Conservation (phyloP, 2,113 vertebrate species). For the Paradoxurus hermaphroditus region DNA sequence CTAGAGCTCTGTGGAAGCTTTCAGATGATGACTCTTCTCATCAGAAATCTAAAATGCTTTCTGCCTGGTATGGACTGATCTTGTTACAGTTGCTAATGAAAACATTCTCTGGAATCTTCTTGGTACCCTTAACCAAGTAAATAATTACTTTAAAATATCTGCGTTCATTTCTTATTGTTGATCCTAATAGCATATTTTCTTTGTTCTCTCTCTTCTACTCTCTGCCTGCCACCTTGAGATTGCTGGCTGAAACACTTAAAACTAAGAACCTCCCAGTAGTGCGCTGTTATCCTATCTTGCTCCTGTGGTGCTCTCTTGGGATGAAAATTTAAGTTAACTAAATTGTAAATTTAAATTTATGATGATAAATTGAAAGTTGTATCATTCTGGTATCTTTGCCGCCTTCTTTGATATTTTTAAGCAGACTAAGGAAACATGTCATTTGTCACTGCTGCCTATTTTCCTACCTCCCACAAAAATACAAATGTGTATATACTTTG, state of each 20-base stretch:
- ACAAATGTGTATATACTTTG: not conserved
- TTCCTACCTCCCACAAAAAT: not conserved
- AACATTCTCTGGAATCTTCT: not conserved
- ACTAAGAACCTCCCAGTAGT: not conserved
- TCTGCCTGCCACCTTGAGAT: not conserved
- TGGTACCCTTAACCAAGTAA: not conserved
- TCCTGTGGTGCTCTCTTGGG: not conserved
- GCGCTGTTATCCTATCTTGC: not conserved
- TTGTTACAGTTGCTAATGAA: not conserved
- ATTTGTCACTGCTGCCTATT: not conserved
- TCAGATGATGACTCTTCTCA: not conserved
- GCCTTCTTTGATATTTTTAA: not conserved
- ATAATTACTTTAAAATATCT: not conserved
- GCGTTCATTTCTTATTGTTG: not conserved
- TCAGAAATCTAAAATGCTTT: not conserved
- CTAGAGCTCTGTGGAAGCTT: not conserved
- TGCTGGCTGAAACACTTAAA: not conserved
- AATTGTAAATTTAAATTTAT: constrained; percentile 6
- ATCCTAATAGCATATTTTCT: not conserved
- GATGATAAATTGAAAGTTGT: not conserved
- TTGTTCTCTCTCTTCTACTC: not conserved
- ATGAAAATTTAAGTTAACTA: not conserved
- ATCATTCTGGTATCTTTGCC: not conserved
- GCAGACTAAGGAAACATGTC: not conserved
- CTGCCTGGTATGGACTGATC: not conserved